Percentiles rank a stretch among this genome's conserved stretches.
These are phyloP conservation scores for Limenitis camilla DNA, from an alignment of 2,888 invertebrate genomes.

Conservation along the genomic window DNA sequence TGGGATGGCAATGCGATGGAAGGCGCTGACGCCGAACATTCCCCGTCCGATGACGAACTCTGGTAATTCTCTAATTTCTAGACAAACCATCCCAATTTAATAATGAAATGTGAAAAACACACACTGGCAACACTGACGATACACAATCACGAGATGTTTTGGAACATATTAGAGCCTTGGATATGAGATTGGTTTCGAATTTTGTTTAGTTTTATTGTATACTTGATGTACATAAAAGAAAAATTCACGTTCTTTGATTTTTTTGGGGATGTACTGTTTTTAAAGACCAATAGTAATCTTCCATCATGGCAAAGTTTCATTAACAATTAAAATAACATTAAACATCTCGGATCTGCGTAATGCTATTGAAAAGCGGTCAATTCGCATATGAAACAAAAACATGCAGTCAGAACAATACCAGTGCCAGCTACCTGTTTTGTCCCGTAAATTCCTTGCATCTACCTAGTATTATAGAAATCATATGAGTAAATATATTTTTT, in stretches of 20 bases:
- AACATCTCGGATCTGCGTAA: not conserved
- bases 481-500: constrained; percentile 23
- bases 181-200: too few relatives aligned
- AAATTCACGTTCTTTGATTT: too few relatives aligned
- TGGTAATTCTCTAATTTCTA: constrained; percentile 69
- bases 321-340: constrained; percentile 8
- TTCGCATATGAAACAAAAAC: constrained; percentile 17
- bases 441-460: constrained; percentile 43
- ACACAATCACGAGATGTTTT: not conserved
- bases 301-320: not conserved
- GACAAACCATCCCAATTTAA: constrained; percentile 32
- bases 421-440: constrained; percentile 48
- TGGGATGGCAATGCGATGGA: constrained; percentile 71
- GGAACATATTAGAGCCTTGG: not conserved
- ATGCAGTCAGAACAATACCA: constrained; percentile 29
- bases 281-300: too few relatives aligned
- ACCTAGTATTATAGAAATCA: constrained; percentile 49
- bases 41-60: constrained; percentile 77
- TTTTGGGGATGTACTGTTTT: too few relatives aligned
- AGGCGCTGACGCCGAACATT: constrained; percentile 78
- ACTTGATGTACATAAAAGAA: too few relatives aligned
- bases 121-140: not conserved
- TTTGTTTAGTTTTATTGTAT: too few relatives aligned
- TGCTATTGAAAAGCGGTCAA: constrained; percentile 1
- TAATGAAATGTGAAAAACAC: not conserved